Evolutionary conservation across 1,140 invertebrate species (phyloP), one percentile per base, ranked within the genome.

Genomic region (Odontomachus brunneus): DNA sequence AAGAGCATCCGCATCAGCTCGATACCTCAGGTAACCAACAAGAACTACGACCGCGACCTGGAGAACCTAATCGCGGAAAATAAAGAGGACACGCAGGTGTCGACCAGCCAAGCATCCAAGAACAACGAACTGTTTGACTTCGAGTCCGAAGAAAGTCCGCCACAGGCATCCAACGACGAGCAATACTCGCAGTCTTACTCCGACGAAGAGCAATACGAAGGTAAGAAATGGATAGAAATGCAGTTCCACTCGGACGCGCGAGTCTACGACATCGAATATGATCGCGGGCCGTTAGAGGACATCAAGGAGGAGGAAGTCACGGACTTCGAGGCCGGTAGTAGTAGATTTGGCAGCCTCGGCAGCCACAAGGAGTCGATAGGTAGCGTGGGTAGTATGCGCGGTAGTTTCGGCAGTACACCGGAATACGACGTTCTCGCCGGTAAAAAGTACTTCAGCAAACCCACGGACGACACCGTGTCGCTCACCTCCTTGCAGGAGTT

Each of bases 401-500:
- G 95, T 94, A 98, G 97, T 88, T 96, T 97, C 11, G 95, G 96
- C 55, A 97, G 96, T 85, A 97, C 97, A 1, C 97, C 97, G 0
- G 97, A 98, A 84, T 98, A 97, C 91, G 97, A 98, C 92, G 95
- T 97, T 59, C 92, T 97, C 9, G 96, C 97, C 0, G 96, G 97
- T 2, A 95, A 96, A 84, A 96, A 97, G 88, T 97, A 97, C 91
- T 97, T 97, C 89, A 96, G 96, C 0, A 95, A 96, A 88, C 96
- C 96, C 76, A 96, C 97, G 4, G 98, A 99, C 91, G 98, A 99
- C 93, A 97, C 98, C 93, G 95, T 98, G 26, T 99, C 98, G 0
- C 96, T 99, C 90, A 98, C 97, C 75, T 99, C 98, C 9, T 94
- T 99, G 78, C 98, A 98, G 93, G 98, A 99, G 92, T 99, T 99